A percentile compares a stretch with the other conserved stretches of the same genome.
Evolutionary conservation across 2,797 vertebrate species (phyloP).

Genomic region (Danio albolineatus): DNA sequence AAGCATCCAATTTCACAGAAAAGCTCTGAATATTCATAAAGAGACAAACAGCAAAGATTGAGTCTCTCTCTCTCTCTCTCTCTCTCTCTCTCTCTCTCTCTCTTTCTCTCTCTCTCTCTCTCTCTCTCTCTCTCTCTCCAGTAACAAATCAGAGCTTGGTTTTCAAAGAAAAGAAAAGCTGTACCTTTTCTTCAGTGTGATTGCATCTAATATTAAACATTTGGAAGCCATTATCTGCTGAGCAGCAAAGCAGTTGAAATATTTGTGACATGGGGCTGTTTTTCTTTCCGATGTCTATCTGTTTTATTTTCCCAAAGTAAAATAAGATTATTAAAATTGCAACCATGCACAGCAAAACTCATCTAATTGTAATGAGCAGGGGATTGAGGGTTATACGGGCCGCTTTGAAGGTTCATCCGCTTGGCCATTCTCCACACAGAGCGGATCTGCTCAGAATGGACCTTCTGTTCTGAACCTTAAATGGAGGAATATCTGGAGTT

Average conservation of each 20-base stretch:
- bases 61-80: conserved; percentile 37
- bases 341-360: conserved; percentile 75
- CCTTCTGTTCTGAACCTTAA: conserved; percentile 65
- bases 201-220: conserved; percentile 69
- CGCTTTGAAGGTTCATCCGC: conserved; percentile 70
- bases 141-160: conserved; percentile 38
- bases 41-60: conserved; percentile 61
- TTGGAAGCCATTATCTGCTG: conserved; percentile 63
- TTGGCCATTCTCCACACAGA: conserved; percentile 58
- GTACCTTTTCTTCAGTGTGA: conserved; percentile 56
- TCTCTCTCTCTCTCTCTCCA: conserved; percentile 56
- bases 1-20: not conserved
- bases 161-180: conserved; percentile 43
- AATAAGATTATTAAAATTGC: conserved; percentile 80
- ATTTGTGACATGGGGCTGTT: conserved; percentile 72
- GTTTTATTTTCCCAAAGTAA: conserved; percentile 71
- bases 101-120: conserved; percentile 49
- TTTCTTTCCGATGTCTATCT: conserved; percentile 73
- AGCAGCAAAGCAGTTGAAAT: conserved; percentile 65
- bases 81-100: conserved; percentile 35
- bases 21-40: conserved; percentile 52
- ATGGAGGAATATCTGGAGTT: conserved; percentile 27
- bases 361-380: conserved; percentile 68
- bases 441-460: conserved; percentile 53
- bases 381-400: conserved; percentile 66